Conservation (phyloP, 2,797 vertebrate genomes). For the Poeciliopsis presidionis region DNA sequence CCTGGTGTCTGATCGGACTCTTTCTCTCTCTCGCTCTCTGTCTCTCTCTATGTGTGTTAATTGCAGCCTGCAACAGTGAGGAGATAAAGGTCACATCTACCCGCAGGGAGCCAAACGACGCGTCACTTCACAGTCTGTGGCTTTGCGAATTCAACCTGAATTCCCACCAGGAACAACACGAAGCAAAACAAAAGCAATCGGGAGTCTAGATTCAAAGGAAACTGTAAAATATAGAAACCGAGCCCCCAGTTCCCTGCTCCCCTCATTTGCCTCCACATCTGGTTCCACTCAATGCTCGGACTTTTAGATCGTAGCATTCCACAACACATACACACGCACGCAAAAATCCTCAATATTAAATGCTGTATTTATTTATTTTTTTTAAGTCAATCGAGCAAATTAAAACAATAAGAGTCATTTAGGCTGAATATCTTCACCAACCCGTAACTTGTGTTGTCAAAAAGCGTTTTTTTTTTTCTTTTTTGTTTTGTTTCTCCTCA, state of each 20-base stretch:
- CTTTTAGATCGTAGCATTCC: slow-evolving; percentile 82
- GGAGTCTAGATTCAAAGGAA: slow-evolving; percentile 2
- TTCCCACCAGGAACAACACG: neutral
- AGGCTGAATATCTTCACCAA: neutral
- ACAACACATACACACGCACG: slow-evolving; percentile 32
- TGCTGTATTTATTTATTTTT: neutral
- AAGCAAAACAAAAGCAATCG: neutral
- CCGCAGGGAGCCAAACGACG: slow-evolving; percentile 52
- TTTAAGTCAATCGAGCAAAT: neutral
- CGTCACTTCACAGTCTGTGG: slow-evolving; percentile 39
- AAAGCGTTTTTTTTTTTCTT: slow-evolving; percentile 6
- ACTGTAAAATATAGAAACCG: slow-evolving; percentile 28
- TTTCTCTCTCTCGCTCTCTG: slow-evolving; percentile 28
- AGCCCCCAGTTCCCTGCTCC: slow-evolving; percentile 46
- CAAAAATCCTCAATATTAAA: slow-evolving; percentile 30
- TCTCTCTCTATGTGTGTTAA: slow-evolving; percentile 55
- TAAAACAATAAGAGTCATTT: slow-evolving; percentile 14
- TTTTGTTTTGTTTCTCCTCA: slow-evolving; percentile 52
- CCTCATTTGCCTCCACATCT: slow-evolving; percentile 78
- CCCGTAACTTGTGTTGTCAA: slow-evolving; percentile 28
- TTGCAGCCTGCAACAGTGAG: slow-evolving; percentile 57
- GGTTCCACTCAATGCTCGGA: slow-evolving; percentile 84
- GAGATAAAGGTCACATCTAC: slow-evolving; percentile 79
- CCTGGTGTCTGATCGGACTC: slow-evolving; percentile 16
- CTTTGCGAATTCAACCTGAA: slow-evolving; percentile 9